A percentile compares a stretch with the other conserved stretches of the same genome.
Conservation (phyloP, 2,888 invertebrate species). For the Thymelicus acteon region DNA sequence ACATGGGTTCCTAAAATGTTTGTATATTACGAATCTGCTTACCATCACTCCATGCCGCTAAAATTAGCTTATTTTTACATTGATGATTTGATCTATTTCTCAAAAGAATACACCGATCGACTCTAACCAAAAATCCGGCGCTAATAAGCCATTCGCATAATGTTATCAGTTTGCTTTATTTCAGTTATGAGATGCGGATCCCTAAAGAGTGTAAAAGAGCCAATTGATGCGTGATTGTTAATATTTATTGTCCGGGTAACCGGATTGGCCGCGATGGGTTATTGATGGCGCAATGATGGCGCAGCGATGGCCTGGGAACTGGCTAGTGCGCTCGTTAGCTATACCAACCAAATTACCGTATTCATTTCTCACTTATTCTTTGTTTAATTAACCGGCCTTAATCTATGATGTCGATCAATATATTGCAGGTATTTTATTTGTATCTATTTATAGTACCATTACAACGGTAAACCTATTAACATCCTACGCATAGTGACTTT, state of each 20-base stretch:
- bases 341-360: neutral
- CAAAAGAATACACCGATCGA: no score
- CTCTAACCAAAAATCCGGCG: no score
- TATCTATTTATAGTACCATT: no score
- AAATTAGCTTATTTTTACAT: no score
- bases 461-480: no score
- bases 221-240: constrained; percentile 30
- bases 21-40: no score
- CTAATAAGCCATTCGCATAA: neutral
- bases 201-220: constrained; percentile 6
- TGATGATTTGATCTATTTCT: no score
- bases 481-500: no score
- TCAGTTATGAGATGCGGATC: neutral
- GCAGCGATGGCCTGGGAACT: constrained; percentile 50
- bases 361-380: constrained; percentile 4
- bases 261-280: constrained; percentile 58
- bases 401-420: neutral
- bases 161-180: neutral
- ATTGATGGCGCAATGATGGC: constrained; percentile 56
- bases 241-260: constrained; percentile 25
- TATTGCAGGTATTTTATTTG: neutral
- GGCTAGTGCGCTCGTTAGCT: constrained; percentile 15
- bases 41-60: no score
- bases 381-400: neutral
- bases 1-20: no score